Conservation (phyloP, 2,797 vertebrate genomes). For the Anas georgica region DNA sequence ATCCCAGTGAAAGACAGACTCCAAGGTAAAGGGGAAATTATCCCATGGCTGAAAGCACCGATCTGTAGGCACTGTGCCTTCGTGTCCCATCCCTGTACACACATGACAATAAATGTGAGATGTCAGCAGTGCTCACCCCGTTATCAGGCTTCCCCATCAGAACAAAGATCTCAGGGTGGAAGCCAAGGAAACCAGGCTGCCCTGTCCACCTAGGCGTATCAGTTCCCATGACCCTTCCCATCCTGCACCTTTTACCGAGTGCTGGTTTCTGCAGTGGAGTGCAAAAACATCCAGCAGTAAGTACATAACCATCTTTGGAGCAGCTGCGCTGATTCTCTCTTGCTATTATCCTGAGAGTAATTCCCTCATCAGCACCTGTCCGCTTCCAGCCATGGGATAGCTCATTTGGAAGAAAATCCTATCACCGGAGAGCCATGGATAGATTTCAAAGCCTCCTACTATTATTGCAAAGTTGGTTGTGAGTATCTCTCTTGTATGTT, state of each 20-base stretch:
- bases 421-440: constrained; percentile 53
- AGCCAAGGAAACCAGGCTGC: not conserved
- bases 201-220: not conserved
- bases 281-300: not conserved
- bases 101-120: not conserved
- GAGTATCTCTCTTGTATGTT: not conserved
- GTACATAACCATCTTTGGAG: not conserved
- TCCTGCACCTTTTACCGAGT: not conserved
- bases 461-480: not conserved
- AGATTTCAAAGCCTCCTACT: constrained; percentile 42
- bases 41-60: constrained; percentile 56
- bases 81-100: not conserved
- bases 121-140: not conserved
- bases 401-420: not conserved
- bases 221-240: not conserved
- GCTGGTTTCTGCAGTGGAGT: not conserved
- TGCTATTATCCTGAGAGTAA: not conserved
- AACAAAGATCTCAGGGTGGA: not conserved
- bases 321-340: not conserved
- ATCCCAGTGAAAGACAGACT: not conserved
- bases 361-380: not conserved
- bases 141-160: not conserved
- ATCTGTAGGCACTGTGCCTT: not conserved
- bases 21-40: not conserved
- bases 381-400: constrained; percentile 58